phyloP scores from a whole-genome alignment of 2,797 vertebrate genomes.

The Hoplostethus mediterraneus region DNA sequence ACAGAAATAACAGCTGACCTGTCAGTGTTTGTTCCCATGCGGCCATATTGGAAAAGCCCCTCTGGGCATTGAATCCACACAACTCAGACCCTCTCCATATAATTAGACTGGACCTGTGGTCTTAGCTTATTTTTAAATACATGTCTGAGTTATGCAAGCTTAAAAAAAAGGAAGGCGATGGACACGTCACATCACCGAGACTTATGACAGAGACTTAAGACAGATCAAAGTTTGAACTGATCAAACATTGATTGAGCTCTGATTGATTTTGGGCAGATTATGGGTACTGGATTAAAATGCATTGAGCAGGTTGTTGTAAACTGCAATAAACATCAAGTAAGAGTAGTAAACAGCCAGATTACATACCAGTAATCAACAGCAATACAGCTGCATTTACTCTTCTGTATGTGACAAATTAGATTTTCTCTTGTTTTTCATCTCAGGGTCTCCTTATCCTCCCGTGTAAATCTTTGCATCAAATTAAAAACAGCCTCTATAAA shows the following conservation, averaged over 20 bases:
- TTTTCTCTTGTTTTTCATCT: conserved; percentile 65
- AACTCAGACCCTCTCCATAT: conserved; percentile 66
- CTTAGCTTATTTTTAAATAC: conserved; percentile 68
- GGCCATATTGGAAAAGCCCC: conserved; percentile 70
- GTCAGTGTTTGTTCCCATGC: conserved; percentile 70
- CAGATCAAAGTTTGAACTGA: conserved; percentile 1
- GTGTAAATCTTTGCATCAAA: conserved; percentile 58
- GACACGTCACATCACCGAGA: neutral
- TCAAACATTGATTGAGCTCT: conserved; percentile 15
- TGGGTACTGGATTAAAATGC: conserved; percentile 12
- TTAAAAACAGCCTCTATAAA: conserved; percentile 62
- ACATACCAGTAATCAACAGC: conserved; percentile 58
- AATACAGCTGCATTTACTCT: conserved; percentile 61
- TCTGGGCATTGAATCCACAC: conserved; percentile 67
- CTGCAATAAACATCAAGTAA: conserved; percentile 32
- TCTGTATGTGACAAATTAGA: conserved; percentile 54
- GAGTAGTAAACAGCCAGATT: conserved; percentile 41
- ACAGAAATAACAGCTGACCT: conserved; percentile 78
- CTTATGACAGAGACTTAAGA: neutral
- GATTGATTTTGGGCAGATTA: conserved; percentile 14
- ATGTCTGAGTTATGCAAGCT: conserved; percentile 44
- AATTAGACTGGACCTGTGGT: conserved; percentile 73
- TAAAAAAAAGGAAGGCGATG: neutral
- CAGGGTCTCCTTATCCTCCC: conserved; percentile 62
- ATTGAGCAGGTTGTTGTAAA: conserved; percentile 17